These are phyloP conservation scores for Arrhamphus sclerolepis DNA, from an alignment of 2,797 vertebrate species.

Conservation along the genomic window DNA sequence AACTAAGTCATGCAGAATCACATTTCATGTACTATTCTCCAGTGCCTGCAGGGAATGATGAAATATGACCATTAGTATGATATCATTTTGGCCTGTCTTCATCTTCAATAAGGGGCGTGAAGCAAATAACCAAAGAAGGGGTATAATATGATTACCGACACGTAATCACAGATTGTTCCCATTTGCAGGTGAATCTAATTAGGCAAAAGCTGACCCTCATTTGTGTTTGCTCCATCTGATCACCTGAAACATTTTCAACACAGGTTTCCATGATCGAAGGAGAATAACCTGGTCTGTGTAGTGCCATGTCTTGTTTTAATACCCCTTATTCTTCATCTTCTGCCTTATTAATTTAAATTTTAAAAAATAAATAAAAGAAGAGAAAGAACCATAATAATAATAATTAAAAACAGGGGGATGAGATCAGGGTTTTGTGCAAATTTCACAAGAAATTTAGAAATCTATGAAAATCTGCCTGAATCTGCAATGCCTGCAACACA, in stretches of 20 bases:
- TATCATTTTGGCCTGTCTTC: conserved; percentile 28
- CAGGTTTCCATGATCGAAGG: conserved; percentile 32
- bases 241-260: conserved; percentile 36
- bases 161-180: conserved; percentile 23
- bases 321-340: no score
- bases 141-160: conserved; percentile 34
- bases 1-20: conserved; percentile 46
- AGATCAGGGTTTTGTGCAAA: no score
- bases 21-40: conserved; percentile 50
- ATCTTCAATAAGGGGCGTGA: conserved; percentile 11
- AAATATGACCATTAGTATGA: conserved; percentile 45
- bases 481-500: not conserved
- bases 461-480: no score
- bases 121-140: conserved; percentile 34
- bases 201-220: conserved; percentile 35
- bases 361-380: no score
- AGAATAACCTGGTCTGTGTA: conserved; percentile 32
- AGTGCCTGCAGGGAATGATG: conserved; percentile 42
- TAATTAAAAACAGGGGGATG: no score
- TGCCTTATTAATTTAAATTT: no score
- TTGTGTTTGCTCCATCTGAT: conserved; percentile 44
- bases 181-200: conserved; percentile 51
- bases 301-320: conserved; percentile 1
- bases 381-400: no score
- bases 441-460: no score